phyloP scores from a whole-genome alignment of 2,797 vertebrate genomes.

The Sebastes jordani region DNA sequence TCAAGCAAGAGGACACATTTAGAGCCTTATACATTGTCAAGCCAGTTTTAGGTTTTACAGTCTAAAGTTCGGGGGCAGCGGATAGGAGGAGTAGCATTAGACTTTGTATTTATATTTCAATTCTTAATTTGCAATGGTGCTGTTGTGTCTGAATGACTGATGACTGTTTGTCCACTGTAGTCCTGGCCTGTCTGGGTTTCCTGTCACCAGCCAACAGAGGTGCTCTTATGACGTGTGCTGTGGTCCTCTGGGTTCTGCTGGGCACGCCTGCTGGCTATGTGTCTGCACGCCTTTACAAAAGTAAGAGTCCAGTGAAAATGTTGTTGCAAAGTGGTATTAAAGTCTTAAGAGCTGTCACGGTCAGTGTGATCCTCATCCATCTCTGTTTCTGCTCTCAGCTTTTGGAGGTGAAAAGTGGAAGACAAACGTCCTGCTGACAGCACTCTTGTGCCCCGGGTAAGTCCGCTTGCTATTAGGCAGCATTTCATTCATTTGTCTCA shows the following conservation, averaged over 20 bases:
- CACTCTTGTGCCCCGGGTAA: conserved; percentile 91
- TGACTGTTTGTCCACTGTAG: conserved; percentile 69
- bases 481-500: background rate
- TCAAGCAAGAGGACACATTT: background rate
- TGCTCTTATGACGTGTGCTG: conserved; percentile 90
- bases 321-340: background rate
- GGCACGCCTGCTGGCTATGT: conserved; percentile 91
- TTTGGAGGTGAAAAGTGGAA: conserved; percentile 95
- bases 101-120: background rate
- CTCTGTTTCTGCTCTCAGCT: conserved; percentile 76
- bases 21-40: background rate
- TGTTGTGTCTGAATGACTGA: conserved; percentile 7
- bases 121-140: background rate
- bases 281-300: conserved; percentile 91
- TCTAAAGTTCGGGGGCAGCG: background rate
- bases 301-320: conserved; percentile 74
- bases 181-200: conserved; percentile 98
- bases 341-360: background rate
- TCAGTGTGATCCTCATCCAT: background rate
- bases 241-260: conserved; percentile 91
- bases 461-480: conserved; percentile 30
- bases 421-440: conserved; percentile 90
- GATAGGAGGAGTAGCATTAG: background rate
- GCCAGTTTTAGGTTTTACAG: background rate
- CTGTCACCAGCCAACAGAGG: conserved; percentile 93